These are phyloP conservation scores for Archips crataeganus DNA, from an alignment of 2,888 invertebrate species.

Conservation along the genomic window DNA sequence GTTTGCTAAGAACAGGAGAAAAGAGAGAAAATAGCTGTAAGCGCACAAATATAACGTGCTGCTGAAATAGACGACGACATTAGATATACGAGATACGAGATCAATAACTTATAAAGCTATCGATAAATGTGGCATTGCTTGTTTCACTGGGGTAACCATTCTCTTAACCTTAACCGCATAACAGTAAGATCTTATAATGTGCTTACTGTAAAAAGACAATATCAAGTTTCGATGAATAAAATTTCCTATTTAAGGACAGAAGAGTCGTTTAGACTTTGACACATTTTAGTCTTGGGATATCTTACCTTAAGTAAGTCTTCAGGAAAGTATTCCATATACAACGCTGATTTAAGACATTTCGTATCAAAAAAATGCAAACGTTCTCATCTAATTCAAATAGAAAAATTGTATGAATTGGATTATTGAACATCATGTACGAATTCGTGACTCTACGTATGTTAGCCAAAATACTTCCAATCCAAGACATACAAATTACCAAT, in stretches of 20 bases:
- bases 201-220: not conserved
- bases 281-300: too few species aligned
- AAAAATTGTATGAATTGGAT: too few species aligned
- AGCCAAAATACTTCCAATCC: not conserved
- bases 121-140: constrained; percentile 16
- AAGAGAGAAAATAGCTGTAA: too few species aligned
- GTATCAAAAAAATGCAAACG: too few species aligned
- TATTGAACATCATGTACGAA: not conserved
- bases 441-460: not conserved
- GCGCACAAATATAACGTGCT: too few species aligned
- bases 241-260: too few species aligned
- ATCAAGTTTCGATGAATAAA: not conserved
- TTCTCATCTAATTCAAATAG: too few species aligned
- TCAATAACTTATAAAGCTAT: constrained; percentile 1
- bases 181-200: not conserved
- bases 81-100: not conserved
- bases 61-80: not conserved
- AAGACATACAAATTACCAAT: constrained; percentile 1
- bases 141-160: constrained; percentile 15
- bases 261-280: too few species aligned
- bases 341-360: too few species aligned
- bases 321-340: too few species aligned
- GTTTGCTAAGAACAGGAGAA: too few species aligned
- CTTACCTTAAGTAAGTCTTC: too few species aligned
- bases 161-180: constrained; percentile 33